Evolutionary conservation across 2,888 invertebrate genomes (phyloP).

Genomic region (Drosophila mulleri): DNA sequence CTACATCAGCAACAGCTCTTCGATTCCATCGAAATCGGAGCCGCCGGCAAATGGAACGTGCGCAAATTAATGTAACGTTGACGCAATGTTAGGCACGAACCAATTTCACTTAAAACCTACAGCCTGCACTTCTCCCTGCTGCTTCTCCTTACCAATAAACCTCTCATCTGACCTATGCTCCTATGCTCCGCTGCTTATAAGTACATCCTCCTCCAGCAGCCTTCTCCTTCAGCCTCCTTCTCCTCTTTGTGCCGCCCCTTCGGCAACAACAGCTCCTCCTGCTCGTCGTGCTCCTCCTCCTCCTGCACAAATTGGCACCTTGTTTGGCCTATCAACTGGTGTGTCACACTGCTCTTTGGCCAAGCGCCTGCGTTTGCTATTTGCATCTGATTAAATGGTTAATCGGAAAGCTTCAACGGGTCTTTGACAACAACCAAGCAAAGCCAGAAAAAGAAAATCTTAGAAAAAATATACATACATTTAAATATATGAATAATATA

Average conservation of each 20-base stretch:
- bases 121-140: not conserved
- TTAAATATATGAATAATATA: no score
- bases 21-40: conserved; percentile 24
- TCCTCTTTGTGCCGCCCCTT: no score
- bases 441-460: no score
- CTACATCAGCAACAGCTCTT: conserved; percentile 8
- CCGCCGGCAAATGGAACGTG: conserved; percentile 70
- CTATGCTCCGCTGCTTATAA: not conserved
- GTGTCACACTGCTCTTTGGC: conserved; percentile 51
- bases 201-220: not conserved
- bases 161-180: not conserved
- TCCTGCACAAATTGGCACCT: conserved; percentile 66
- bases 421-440: no score
- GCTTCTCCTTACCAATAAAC: not conserved
- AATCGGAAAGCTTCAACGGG: not conserved
- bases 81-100: conserved; percentile 60
- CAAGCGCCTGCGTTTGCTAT: not conserved
- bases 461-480: no score
- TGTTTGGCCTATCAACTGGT: conserved; percentile 60
- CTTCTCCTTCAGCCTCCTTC: no score
- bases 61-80: conserved; percentile 73
- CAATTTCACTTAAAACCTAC: conserved; percentile 33
- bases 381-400: conserved; percentile 15
- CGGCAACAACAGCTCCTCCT: conserved; percentile 1
- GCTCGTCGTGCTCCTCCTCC: not conserved